Evolutionary conservation across 92 coral and sea anemone species (phyloP).

Genomic region (Chrysogorgia sp.): DNA sequence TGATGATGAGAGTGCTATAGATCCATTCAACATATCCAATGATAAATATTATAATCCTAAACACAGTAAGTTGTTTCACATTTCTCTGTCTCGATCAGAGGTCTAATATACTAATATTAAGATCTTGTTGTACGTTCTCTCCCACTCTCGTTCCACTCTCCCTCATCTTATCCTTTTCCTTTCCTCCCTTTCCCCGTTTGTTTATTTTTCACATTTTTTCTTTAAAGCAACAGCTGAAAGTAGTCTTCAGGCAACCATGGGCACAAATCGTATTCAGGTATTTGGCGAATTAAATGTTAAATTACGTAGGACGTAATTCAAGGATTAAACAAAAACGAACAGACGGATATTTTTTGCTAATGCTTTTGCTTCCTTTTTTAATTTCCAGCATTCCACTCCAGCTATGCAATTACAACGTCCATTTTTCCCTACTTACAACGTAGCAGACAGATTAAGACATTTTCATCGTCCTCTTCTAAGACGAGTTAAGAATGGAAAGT

Average conservation of each 20-base stretch:
- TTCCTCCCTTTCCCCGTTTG: too few species aligned
- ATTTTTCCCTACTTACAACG: conserved; percentile 94
- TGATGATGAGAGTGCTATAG: conserved; percentile 57
- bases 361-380: background rate
- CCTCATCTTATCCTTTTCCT: too few species aligned
- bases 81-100: too few species aligned
- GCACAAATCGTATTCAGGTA: conserved; percentile 97
- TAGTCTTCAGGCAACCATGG: conserved; percentile 88
- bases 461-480: conserved; percentile 80
- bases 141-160: too few species aligned
- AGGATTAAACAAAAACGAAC: background rate
- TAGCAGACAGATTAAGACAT: conserved; percentile 71
- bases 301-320: background rate
- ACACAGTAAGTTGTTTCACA: conserved; percentile 73
- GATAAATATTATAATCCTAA: conserved; percentile 90
- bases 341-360: too few species aligned
- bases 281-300: background rate
- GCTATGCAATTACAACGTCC: conserved; percentile 91
- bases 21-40: conserved; percentile 92
- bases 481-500: conserved; percentile 67
- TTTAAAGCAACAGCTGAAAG: conserved; percentile 81
- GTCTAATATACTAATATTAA: too few species aligned
- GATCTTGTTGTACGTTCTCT: too few species aligned
- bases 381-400: conserved; percentile 86
- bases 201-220: background rate